Evolutionary conservation across 2,113 vertebrate genomes (phyloP).

Genomic region (Polypterus bichir): DNA sequence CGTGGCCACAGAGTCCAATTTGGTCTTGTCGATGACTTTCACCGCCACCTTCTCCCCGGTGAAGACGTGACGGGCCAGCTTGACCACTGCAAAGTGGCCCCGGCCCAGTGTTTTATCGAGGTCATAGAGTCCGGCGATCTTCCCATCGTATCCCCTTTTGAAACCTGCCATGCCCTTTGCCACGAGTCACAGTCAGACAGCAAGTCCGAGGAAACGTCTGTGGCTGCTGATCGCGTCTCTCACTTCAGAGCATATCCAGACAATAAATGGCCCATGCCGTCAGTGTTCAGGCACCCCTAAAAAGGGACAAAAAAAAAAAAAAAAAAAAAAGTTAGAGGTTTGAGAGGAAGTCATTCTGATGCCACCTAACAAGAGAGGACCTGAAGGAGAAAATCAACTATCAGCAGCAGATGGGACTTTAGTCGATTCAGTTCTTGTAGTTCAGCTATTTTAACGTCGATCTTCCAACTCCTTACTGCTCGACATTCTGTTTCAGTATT

Average conservation of each 20-base stretch:
- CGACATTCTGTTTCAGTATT: too few species aligned
- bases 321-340: neutral
- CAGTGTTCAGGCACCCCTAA: conserved; percentile 41
- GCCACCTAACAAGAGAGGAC: too few species aligned
- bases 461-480: too few species aligned
- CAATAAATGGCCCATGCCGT: conserved; percentile 56
- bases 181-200: conserved; percentile 25
- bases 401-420: too few species aligned
- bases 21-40: conserved; percentile 97
- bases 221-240: conserved; percentile 29
- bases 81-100: conserved; percentile 93
- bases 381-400: too few species aligned
- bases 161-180: conserved; percentile 81
- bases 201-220: conserved; percentile 24
- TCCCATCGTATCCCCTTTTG: conserved; percentile 92
- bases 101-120: conserved; percentile 94
- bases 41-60: conserved; percentile 96
- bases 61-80: conserved; percentile 91
- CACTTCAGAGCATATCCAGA: conserved; percentile 49
- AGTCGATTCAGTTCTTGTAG: too few species aligned
- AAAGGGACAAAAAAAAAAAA: conserved; percentile 24
- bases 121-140: conserved; percentile 93
- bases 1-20: conserved; percentile 82
- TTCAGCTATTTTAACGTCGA: too few species aligned
- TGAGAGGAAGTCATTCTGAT: too few species aligned